These are phyloP conservation scores for Platypus cylindrus DNA, from an alignment of 2,888 invertebrate genomes.

Conservation along the genomic window DNA sequence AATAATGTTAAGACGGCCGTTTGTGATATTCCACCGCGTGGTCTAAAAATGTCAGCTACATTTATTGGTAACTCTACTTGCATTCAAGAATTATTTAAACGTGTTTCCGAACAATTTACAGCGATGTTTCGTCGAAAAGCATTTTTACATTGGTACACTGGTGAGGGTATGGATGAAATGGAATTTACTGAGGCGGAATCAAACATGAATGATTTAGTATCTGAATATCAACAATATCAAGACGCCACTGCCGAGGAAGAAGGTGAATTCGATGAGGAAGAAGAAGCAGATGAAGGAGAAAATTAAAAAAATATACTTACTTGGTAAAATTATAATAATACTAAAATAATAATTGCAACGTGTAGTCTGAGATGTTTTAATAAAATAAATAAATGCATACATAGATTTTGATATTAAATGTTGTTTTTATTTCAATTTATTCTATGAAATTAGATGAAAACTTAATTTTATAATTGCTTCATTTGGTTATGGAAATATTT, in stretches of 20 bases:
- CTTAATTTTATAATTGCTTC: too few relatives aligned
- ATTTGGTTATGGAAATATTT: too few relatives aligned
- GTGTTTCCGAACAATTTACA: constrained; percentile 82
- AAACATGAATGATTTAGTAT: constrained; percentile 89
- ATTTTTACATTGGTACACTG: constrained; percentile 96
- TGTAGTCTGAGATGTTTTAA: too few relatives aligned
- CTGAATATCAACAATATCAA: constrained; percentile 91
- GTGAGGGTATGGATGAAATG: constrained; percentile 96
- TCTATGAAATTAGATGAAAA: too few relatives aligned
- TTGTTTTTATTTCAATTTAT: too few relatives aligned
- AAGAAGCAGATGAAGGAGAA: constrained; percentile 57
- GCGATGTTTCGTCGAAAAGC: constrained; percentile 91
- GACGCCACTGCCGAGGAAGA: constrained; percentile 76
- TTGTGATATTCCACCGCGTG: constrained; percentile 85
- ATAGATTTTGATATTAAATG: too few relatives aligned
- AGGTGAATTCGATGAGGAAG: constrained; percentile 68
- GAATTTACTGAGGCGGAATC: constrained; percentile 90
- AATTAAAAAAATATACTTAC: constrained; percentile 17
- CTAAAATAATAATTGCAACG: constrained; percentile 1
- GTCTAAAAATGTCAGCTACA: constrained; percentile 87
- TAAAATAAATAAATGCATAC: too few relatives aligned
- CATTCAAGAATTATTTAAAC: constrained; percentile 84
- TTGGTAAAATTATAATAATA: constrained; percentile 6
- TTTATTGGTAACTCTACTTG: constrained; percentile 90
- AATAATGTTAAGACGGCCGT: constrained; percentile 90